These are phyloP conservation scores for Timandra comae DNA, from an alignment of 2,888 invertebrate species.

Conservation along the genomic window DNA sequence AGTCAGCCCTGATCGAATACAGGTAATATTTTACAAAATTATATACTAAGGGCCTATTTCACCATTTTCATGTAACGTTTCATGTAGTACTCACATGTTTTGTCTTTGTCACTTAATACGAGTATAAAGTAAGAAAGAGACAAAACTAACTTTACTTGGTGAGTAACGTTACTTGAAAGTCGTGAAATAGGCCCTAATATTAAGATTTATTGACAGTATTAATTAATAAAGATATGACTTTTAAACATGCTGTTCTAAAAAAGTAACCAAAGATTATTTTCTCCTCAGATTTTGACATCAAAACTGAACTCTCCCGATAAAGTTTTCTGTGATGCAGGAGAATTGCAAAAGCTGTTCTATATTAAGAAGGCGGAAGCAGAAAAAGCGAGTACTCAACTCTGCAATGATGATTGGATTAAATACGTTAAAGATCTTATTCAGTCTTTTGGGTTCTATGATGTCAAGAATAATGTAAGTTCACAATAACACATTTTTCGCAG, in stretches of 20 bases:
- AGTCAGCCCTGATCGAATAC: slow-evolving; percentile 59
- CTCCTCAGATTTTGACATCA: slow-evolving; percentile 53
- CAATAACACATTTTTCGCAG: neutral
- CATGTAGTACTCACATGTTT: too few species aligned
- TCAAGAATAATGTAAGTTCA: slow-evolving; percentile 55
- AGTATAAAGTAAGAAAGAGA: too few species aligned
- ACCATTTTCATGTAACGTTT: too few species aligned
- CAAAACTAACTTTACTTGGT: too few species aligned
- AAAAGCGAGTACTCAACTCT: slow-evolving; percentile 42
- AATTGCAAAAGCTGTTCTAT: slow-evolving; percentile 49
- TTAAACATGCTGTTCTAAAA: too few species aligned
- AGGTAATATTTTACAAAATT: slow-evolving; percentile 36
- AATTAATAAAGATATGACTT: too few species aligned
- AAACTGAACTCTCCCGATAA: slow-evolving; percentile 51
- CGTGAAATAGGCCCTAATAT: too few species aligned
- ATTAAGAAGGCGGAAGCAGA: slow-evolving; percentile 41
- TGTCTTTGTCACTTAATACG: too few species aligned
- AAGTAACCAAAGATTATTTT: too few species aligned
- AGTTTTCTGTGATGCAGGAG: slow-evolving; percentile 60
- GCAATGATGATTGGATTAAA: slow-evolving; percentile 54
- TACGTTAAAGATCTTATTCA: slow-evolving; percentile 52
- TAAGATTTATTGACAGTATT: neutral
- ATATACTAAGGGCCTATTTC: neutral
- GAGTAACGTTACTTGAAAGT: too few species aligned
- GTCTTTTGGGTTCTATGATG: slow-evolving; percentile 58